These are phyloP conservation scores for Tilapia sparmanii DNA, from an alignment of 2,113 vertebrate genomes.

Conservation along the genomic window DNA sequence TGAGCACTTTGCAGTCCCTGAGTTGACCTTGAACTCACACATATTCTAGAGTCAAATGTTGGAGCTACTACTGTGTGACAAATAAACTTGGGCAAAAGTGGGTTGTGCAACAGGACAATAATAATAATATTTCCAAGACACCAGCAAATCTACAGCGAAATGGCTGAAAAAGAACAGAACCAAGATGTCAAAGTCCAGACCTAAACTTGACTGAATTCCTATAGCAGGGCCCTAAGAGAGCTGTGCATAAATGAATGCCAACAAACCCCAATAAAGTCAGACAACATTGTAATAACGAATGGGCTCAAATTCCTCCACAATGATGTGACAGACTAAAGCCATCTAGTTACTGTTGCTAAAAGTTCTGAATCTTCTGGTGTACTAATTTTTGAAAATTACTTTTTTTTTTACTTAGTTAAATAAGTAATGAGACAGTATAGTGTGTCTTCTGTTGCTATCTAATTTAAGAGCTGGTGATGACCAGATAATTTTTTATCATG, in stretches of 20 bases:
- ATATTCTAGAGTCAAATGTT: not conserved
- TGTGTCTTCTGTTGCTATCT: not conserved
- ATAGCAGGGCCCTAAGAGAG: not conserved
- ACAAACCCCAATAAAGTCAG: not conserved
- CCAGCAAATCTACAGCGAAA: not conserved
- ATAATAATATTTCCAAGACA: not conserved
- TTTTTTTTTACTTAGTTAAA: not conserved
- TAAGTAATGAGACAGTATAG: not conserved
- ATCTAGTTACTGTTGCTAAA: not conserved
- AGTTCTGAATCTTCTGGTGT: not conserved
- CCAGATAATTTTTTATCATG: not conserved
- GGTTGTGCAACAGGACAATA: not conserved
- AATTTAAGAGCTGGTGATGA: not conserved
- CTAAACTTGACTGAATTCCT: not conserved
- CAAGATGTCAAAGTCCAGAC: not conserved
- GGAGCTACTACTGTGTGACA: not conserved
- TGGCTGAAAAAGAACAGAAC: not conserved
- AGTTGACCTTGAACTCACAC: not conserved
- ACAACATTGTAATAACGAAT: not conserved
- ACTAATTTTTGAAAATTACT: not conserved
- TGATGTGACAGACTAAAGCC: not conserved
- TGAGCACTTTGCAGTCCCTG: not conserved
- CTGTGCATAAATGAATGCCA: not conserved
- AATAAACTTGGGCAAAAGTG: not conserved
- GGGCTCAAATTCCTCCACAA: not conserved